Conservation (phyloP, 2,797 vertebrate genomes). For the Tinamus major region DNA sequence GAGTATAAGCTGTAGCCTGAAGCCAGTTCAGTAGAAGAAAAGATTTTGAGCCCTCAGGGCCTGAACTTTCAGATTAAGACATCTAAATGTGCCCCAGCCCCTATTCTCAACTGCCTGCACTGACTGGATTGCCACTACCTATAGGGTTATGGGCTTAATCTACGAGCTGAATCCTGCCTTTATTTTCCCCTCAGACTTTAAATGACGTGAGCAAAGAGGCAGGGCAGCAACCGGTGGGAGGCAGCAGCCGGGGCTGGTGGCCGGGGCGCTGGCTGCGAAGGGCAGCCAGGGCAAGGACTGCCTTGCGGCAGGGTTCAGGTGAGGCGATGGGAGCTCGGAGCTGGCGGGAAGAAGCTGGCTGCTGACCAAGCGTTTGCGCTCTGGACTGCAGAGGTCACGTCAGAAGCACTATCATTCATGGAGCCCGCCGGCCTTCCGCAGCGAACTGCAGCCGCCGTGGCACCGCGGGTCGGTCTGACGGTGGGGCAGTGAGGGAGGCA, state of each 20-base stretch:
- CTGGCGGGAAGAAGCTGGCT: neutral
- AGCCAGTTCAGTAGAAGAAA: neutral
- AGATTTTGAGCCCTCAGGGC: neutral
- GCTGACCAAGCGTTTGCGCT: neutral
- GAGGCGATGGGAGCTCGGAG: neutral
- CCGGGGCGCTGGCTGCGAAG: neutral
- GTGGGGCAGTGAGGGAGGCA: fast-evolving
- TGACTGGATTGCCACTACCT: neutral
- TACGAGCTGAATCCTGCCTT: neutral
- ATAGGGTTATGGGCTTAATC: neutral
- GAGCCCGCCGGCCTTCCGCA: too few species aligned
- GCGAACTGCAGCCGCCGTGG: neutral
- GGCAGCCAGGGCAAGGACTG: too few species aligned
- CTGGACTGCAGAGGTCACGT: neutral
- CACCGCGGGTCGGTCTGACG: neutral
- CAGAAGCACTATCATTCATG: neutral
- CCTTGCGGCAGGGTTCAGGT: neutral
- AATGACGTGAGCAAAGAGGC: neutral
- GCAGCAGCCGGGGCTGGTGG: neutral
- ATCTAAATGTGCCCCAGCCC: neutral
- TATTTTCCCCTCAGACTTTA: neutral
- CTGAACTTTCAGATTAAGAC: neutral
- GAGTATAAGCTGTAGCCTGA: neutral
- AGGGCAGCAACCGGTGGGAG: neutral
- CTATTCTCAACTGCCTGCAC: neutral